phyloP scores from a whole-genome alignment of 92 coral and sea anemone species.

The Porites lobata region DNA sequence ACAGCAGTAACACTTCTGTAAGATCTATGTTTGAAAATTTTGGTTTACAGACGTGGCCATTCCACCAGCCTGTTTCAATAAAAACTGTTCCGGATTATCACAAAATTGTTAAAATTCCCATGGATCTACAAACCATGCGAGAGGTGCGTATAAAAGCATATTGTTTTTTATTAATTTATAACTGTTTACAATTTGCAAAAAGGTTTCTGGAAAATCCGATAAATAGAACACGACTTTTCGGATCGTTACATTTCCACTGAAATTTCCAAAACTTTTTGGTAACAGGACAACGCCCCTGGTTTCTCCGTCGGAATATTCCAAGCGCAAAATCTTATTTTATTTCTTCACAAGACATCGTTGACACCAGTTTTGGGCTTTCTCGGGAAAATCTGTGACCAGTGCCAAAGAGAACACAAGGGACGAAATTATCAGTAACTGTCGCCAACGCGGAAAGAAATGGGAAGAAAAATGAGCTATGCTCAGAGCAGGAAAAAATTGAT shows the following conservation, averaged over 20 bases:
- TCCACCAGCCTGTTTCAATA: constrained; percentile 93
- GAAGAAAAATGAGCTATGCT: background rate
- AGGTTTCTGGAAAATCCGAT: background rate
- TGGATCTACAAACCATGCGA: constrained; percentile 97
- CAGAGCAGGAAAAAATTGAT: background rate
- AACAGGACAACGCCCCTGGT: too few species aligned
- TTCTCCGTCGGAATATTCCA: too few species aligned
- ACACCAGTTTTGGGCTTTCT: background rate
- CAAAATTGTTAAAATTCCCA: constrained; percentile 91
- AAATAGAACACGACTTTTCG: background rate
- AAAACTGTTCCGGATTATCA: constrained; percentile 98
- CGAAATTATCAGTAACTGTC: too few species aligned
- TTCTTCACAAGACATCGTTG: background rate
- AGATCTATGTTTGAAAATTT: background rate
- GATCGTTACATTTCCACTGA: background rate
- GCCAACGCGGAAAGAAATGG: background rate
- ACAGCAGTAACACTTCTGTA: background rate
- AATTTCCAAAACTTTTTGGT: too few species aligned
- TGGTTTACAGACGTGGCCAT: constrained; percentile 88
- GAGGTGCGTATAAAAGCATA: constrained; percentile 70
- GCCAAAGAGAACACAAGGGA: too few species aligned
- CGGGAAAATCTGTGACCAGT: too few species aligned
- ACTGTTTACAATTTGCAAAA: background rate
- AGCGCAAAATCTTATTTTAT: too few species aligned
- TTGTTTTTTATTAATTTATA: too few species aligned